Percentiles rank a stretch among this genome's conserved stretches.
phyloP scores from a whole-genome alignment of 1,140 invertebrate species.

The Zaprionus tsacasi region DNA sequence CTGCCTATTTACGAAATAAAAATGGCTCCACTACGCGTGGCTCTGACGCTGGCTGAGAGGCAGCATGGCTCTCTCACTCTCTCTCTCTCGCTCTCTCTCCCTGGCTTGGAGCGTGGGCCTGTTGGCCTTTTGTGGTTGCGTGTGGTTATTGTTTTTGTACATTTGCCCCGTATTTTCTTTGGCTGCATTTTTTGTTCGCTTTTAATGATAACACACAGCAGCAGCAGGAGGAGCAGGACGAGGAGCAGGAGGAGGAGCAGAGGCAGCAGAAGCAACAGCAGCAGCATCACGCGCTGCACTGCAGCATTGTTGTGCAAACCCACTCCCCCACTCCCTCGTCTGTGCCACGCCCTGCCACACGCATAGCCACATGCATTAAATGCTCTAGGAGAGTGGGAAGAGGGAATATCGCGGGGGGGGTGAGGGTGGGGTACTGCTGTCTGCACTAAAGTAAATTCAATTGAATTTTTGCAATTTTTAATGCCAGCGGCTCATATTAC shows the following conservation, averaged over 20 bases:
- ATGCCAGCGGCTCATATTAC: slow-evolving; percentile 76
- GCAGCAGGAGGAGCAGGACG: neutral
- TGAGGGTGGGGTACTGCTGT: slow-evolving; percentile 37
- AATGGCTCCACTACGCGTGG: slow-evolving; percentile 47
- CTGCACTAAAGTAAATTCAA: slow-evolving; percentile 78
- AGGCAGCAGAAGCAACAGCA: neutral
- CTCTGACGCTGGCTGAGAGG: neutral
- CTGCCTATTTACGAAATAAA: slow-evolving; percentile 58
- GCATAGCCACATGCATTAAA: slow-evolving; percentile 66
- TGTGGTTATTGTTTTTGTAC: slow-evolving; percentile 61
- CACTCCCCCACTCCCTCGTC: neutral
- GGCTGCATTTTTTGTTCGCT: slow-evolving; percentile 72
- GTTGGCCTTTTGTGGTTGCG: slow-evolving; percentile 73
- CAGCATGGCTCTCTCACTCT: too few relatives aligned
- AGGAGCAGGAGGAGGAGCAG: neutral
- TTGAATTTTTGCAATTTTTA: slow-evolving; percentile 78
- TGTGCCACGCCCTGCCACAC: slow-evolving; percentile 29
- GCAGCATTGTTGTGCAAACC: slow-evolving; percentile 51
- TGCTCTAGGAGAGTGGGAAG: slow-evolving; percentile 45
- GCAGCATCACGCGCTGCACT: slow-evolving; percentile 39
- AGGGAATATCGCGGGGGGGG: neutral
- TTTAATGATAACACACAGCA: slow-evolving; percentile 71
- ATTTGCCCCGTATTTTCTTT: slow-evolving; percentile 72
- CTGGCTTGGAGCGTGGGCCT: slow-evolving; percentile 25
- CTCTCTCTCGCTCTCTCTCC: too few relatives aligned